These are phyloP conservation scores for Cheirogaleus medius DNA, from an alignment of 2,113 vertebrate genomes.

Conservation along the genomic window DNA sequence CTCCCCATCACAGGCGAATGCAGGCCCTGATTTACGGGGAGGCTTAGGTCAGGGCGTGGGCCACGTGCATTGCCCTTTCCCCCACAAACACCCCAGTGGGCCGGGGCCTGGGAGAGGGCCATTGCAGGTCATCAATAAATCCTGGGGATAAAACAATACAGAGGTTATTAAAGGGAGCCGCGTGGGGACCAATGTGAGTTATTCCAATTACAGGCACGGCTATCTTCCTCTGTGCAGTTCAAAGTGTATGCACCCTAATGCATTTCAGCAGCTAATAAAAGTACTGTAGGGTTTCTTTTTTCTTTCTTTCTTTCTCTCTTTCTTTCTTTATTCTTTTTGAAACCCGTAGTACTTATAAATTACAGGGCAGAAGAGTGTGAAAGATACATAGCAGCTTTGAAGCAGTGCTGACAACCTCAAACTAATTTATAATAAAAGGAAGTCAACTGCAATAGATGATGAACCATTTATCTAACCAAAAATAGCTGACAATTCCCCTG, in stretches of 20 bases:
- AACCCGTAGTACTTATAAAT: constrained; percentile 48
- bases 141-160: constrained; percentile 66
- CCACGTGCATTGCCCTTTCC: constrained; percentile 59
- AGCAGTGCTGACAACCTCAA: constrained; percentile 53
- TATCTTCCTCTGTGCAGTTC: constrained; percentile 72
- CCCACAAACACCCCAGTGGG: constrained; percentile 52
- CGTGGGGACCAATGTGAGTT: constrained; percentile 54
- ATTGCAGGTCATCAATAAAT: constrained; percentile 73
- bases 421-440: constrained; percentile 66
- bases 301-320: neutral
- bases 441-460: neutral
- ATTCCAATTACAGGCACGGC: constrained; percentile 48
- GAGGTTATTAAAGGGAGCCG: constrained; percentile 74
- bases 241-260: constrained; percentile 67
- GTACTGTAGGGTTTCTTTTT: constrained; percentile 10
- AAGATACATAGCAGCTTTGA: constrained; percentile 62
- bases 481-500: neutral
- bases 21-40: constrained; percentile 74
- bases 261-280: constrained; percentile 83
- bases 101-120: constrained; percentile 49
- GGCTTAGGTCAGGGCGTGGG: constrained; percentile 67
- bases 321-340: constrained; percentile 55
- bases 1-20: constrained; percentile 37
- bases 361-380: constrained; percentile 25
- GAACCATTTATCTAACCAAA: neutral